Evolutionary conservation across 2,888 invertebrate genomes (phyloP), one percentile per base, ranked within the genome.

Genomic region (Pimpla rufipes): DNA sequence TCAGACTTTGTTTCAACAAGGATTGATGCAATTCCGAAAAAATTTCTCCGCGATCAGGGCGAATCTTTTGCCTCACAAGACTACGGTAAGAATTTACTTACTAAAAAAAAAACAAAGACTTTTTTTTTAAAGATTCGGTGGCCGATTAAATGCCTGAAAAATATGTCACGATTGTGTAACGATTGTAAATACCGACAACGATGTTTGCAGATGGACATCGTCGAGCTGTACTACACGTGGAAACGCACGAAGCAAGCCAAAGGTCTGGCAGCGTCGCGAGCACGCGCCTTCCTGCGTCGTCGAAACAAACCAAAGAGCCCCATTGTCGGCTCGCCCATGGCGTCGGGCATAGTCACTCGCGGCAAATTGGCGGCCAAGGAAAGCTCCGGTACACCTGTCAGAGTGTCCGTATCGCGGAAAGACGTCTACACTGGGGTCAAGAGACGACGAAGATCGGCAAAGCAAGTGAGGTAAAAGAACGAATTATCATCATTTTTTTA

Each of bases 171-270:
- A 45, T 4, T 45, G 45, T 45, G 13, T 13, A n/a, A 45, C 13
- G 13, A 45, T 45, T 4, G 4, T n/a, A 13, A 40, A 11, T 35
- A 29, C 37, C 35, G 59, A 1, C 5, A 29, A 29, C 29, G 5
- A 50, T 50, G 1, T 8, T 75, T 66, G 4, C 77, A 85, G 85
- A 83, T 81, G 18, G 85, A 86, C 8, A 40, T 87, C 47, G 78
- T 85, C 7, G 80, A 83, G 0, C 85, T 84, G 29, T 87, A 86
- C 37, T 87, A 87, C 52, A 52, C 71, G 8, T 84, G 84, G 85
- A 85, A 87, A 62, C 74, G 83, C 13, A 78, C 74, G 78, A 16
- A 64, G 81, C 4, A 13, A 66, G 8, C 77, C 45, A 21, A 87
- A 67, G 55, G n/a, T 6, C 21, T 66, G 40, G 66, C 64, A 23